A percentile compares a stretch with the other conserved stretches of the same genome.
Conservation (phyloP, 2,888 invertebrate genomes). For the Ormia ochracea region DNA sequence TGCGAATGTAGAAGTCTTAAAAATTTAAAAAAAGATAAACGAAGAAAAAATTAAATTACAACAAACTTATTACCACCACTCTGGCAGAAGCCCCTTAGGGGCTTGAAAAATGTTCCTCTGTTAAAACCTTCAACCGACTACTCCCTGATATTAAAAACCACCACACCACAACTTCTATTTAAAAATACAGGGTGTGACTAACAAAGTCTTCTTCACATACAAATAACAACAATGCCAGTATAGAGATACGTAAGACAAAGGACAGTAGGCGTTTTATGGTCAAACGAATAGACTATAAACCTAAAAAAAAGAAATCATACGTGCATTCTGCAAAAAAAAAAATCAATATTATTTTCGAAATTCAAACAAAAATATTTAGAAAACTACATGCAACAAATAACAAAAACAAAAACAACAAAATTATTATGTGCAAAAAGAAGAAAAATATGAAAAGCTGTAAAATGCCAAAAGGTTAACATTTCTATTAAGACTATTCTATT, state of each 20-base stretch:
- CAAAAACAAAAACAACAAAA: conserved; percentile 7
- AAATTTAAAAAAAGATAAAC: not conserved
- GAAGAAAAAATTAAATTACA: conserved; percentile 8
- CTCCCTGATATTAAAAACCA: conserved; percentile 53
- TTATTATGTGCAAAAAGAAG: not conserved
- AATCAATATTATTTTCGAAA: conserved; percentile 47
- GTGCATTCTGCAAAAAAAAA: not conserved
- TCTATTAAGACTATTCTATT: conserved; percentile 67
- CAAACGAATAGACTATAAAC: conserved; percentile 24
- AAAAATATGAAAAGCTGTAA: conserved; percentile 29
- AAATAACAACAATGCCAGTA: not conserved
- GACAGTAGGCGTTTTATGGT: conserved; percentile 62
- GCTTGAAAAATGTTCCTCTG: not conserved
- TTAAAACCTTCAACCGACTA: conserved; percentile 26
- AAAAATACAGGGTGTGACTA: conserved; percentile 58
- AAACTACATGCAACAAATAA: conserved; percentile 37
- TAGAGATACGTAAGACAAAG: conserved; percentile 54
- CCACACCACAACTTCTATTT: conserved; percentile 47
- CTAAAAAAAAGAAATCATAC: not conserved
- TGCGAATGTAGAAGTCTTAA: too few relatives aligned
- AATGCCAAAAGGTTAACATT: conserved; percentile 71
- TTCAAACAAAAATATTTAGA: conserved; percentile 32
- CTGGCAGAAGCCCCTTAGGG: conserved; percentile 47
- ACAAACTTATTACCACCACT: conserved; percentile 49
- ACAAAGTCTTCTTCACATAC: conserved; percentile 24